phyloP scores from a whole-genome alignment of 2,113 vertebrate species.

The Callipepla californica region DNA sequence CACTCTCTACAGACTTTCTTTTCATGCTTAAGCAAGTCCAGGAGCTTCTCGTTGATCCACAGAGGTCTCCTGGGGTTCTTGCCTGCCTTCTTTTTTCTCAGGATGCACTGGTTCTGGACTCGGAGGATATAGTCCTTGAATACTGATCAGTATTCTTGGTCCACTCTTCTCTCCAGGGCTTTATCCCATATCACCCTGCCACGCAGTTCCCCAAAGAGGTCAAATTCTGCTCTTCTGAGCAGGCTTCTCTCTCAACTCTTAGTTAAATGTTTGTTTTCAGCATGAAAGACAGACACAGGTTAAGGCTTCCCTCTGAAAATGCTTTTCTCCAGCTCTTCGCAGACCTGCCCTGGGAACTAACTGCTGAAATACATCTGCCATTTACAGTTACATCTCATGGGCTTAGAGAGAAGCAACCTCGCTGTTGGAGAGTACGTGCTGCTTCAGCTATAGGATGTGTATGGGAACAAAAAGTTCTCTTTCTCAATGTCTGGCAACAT shows the following conservation, averaged over 20 bases:
- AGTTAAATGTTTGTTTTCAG: not conserved
- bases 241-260: not conserved
- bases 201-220: too few species aligned
- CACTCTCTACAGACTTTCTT: too few species aligned
- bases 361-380: not conserved
- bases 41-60: too few species aligned
- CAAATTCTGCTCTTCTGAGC: too few species aligned
- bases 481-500: not conserved
- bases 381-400: not conserved
- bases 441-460: not conserved
- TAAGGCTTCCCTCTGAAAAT: not conserved
- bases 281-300: not conserved
- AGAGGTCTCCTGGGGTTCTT: too few species aligned
- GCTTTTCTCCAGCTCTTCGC: not conserved
- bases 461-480: not conserved
- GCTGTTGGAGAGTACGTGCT: rapidly evolving
- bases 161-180: too few species aligned
- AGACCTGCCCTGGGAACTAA: not conserved
- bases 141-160: too few species aligned
- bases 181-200: too few species aligned
- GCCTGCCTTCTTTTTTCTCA: too few species aligned
- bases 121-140: too few species aligned
- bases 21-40: too few species aligned
- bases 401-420: not conserved
- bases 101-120: too few species aligned